Percentiles rank a stretch among this genome's conserved stretches.
Conservation (phyloP, 2,113 vertebrate species). For the Erythrolamprus reginae region DNA sequence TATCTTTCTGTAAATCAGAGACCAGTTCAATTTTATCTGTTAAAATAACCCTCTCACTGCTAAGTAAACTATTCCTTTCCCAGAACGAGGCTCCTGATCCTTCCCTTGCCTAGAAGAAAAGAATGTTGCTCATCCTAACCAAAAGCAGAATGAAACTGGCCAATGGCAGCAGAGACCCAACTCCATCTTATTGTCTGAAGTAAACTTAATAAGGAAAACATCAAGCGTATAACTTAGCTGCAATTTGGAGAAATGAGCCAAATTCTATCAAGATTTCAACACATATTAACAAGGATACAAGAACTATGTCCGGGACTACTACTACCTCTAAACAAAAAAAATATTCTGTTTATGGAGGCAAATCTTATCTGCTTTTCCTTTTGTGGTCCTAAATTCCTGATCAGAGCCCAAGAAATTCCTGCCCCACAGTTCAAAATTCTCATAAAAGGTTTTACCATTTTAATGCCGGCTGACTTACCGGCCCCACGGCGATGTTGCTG, state of each 20-base stretch:
- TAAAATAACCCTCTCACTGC: background rate
- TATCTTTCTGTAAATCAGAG: background rate
- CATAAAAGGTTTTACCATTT: background rate
- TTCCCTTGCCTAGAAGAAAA: background rate
- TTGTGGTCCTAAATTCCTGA: background rate
- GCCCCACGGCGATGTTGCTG: too few species aligned
- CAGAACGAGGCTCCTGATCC: background rate
- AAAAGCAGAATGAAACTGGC: background rate
- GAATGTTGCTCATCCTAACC: background rate
- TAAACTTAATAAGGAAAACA: background rate
- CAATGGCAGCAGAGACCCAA: background rate
- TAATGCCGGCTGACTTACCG: too few species aligned
- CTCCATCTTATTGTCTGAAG: background rate
- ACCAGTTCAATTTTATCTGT: background rate
- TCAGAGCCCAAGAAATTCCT: background rate
- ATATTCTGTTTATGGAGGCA: background rate
- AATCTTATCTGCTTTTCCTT: background rate
- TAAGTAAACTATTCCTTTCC: background rate
- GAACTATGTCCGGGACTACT: background rate
- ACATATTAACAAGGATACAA: background rate
- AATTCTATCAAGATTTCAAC: background rate
- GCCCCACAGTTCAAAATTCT: background rate
- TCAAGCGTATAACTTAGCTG: background rate
- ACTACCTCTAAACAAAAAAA: background rate
- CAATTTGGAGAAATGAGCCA: background rate